phyloP scores from a whole-genome alignment of 2,888 invertebrate species.

The Eupithecia insigniata region DNA sequence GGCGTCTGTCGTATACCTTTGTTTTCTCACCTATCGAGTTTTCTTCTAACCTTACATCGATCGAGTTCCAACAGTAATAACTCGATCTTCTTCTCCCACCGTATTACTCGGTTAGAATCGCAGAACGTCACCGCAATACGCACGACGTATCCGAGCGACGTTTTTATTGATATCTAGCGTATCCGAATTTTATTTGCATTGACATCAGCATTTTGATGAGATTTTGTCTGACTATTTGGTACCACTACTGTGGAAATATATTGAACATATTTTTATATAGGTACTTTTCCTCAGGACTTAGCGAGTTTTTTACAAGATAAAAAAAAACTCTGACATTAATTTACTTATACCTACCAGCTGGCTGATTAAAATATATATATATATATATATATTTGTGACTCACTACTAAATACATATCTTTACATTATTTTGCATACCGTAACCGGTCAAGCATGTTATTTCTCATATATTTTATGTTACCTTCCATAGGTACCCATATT shows the following conservation, averaged over 20 bases:
- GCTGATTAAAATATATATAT: too few species aligned
- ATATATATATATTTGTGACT: too few species aligned
- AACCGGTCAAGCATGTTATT: too few species aligned
- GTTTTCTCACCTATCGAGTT: too few species aligned
- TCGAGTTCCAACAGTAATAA: conserved; percentile 23
- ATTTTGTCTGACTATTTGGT: conserved; percentile 14
- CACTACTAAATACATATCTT: too few species aligned
- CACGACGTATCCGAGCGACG: conserved; percentile 24
- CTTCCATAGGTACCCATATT: too few species aligned
- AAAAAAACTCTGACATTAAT: too few species aligned
- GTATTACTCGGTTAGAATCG: conserved; percentile 36
- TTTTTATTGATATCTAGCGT: conserved; percentile 34
- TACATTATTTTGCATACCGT: too few species aligned
- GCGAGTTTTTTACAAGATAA: neutral
- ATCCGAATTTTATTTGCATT: conserved; percentile 29
- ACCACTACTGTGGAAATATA: neutral
- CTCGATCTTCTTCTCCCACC: conserved; percentile 9
- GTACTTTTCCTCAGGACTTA: neutral
- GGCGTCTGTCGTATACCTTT: too few species aligned
- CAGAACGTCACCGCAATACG: conserved; percentile 25
- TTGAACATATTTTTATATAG: neutral
- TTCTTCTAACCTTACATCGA: too few species aligned
- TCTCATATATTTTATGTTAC: too few species aligned
- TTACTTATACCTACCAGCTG: too few species aligned
- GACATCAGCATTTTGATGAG: conserved; percentile 14